Percentiles rank a stretch among this genome's conserved stretches.
Conservation (phyloP, 2,888 invertebrate species). For the Cylindroiulus punctatus region DNA sequence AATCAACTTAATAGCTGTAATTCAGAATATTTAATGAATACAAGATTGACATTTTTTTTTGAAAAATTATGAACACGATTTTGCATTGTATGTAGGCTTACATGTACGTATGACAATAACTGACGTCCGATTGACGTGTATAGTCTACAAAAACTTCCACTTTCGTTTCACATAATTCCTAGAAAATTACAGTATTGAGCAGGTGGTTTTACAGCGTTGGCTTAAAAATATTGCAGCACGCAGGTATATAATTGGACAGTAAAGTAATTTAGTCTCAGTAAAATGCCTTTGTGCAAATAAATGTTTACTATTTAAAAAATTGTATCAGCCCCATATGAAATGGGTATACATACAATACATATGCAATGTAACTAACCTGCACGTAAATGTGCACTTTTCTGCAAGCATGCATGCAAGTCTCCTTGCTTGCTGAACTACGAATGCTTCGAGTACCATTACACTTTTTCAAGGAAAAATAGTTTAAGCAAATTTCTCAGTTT, state of each 20-base stretch:
- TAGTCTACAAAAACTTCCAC: not conserved
- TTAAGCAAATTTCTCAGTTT: too few species aligned
- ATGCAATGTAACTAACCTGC: too few species aligned
- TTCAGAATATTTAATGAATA: slow-evolving; percentile 13
- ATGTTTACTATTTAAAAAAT: too few species aligned
- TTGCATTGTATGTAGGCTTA: not conserved
- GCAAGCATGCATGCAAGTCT: too few species aligned
- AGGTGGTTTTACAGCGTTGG: not conserved
- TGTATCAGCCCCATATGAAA: too few species aligned
- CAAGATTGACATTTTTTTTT: not conserved
- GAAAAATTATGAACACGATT: not conserved
- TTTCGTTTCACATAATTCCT: not conserved
- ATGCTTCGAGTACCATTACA: too few species aligned
- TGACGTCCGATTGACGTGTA: not conserved
- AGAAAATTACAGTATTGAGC: not conserved
- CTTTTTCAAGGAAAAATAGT: too few species aligned
- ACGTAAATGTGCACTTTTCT: too few species aligned
- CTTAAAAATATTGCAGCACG: not conserved
- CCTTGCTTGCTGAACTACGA: too few species aligned
- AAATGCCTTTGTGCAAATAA: too few species aligned
- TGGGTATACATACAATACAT: too few species aligned
- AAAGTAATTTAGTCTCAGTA: too few species aligned
- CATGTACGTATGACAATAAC: not conserved
- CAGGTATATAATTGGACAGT: not conserved
- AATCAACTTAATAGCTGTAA: not conserved